Evolutionary conservation across 2,888 invertebrate genomes (phyloP).

Genomic region (Steromphala cineraria): DNA sequence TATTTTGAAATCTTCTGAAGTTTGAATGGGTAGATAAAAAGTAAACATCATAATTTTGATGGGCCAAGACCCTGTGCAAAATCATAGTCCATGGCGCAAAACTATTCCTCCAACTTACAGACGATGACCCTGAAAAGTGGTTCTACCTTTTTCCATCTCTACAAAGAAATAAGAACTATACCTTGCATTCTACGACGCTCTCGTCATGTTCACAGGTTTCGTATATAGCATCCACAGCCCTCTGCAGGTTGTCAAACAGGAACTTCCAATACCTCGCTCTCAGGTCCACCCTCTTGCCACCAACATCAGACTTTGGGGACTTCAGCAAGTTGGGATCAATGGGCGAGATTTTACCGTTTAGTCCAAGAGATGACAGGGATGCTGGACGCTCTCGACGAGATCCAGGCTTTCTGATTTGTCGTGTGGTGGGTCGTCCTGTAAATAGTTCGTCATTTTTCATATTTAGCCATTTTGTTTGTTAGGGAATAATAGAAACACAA

Average conservation of each 20-base stretch:
- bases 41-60: too few species aligned
- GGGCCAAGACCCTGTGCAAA: too few species aligned
- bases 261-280: slow-evolving; percentile 96
- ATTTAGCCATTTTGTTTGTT: too few species aligned
- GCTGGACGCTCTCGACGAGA: slow-evolving; percentile 8
- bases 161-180: slow-evolving; percentile 48
- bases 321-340: slow-evolving; percentile 42
- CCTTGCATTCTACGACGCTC: slow-evolving; percentile 90
- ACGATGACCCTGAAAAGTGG: too few species aligned
- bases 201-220: slow-evolving; percentile 96
- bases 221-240: slow-evolving; percentile 96
- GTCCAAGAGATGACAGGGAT: background rate
- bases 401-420: slow-evolving; percentile 38
- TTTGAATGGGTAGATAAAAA: too few species aligned
- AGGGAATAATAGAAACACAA: too few species aligned
- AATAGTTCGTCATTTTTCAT: background rate
- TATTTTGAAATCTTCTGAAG: too few species aligned
- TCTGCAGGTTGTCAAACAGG: slow-evolving; percentile 93
- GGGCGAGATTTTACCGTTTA: background rate
- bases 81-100: too few species aligned
- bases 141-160: too few species aligned
- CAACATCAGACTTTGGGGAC: slow-evolving; percentile 63
- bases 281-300: slow-evolving; percentile 79
- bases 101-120: too few species aligned
- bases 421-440: slow-evolving; percentile 46